Conservation (phyloP, 2,797 vertebrate genomes). For the Cossypha polioptera region DNA sequence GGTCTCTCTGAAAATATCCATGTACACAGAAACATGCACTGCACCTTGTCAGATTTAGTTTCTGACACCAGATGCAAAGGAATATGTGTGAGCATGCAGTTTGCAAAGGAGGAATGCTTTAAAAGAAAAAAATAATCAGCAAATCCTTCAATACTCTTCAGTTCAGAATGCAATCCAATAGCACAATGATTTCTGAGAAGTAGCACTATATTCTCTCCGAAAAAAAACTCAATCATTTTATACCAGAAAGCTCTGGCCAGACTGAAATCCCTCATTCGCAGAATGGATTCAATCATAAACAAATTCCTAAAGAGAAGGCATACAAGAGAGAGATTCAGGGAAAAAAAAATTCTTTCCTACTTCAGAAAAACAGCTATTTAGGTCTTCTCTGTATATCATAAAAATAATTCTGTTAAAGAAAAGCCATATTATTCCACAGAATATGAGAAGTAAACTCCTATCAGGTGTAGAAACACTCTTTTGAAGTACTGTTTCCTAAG, state of each 20-base stretch:
- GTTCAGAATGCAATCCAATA: neutral
- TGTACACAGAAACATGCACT: neutral
- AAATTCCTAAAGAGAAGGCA: neutral
- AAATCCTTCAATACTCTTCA: neutral
- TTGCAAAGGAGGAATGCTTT: neutral
- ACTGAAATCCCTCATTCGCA: neutral
- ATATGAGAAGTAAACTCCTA: neutral
- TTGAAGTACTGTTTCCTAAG: neutral
- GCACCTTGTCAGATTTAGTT: neutral
- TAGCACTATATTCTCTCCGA: neutral
- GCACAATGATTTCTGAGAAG: neutral
- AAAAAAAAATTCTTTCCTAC: neutral
- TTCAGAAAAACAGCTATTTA: neutral
- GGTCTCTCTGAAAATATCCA: neutral
- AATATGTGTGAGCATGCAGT: neutral
- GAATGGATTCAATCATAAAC: neutral
- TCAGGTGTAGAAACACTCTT: neutral
- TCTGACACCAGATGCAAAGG: neutral
- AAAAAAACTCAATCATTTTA: neutral
- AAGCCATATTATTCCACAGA: neutral
- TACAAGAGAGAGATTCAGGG: neutral
- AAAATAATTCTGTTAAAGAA: neutral
- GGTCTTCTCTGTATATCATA: neutral
- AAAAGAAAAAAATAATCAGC: neutral
- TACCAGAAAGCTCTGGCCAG: neutral